phyloP scores from a whole-genome alignment of 2,888 invertebrate genomes.

The Adineta ricciae region DNA sequence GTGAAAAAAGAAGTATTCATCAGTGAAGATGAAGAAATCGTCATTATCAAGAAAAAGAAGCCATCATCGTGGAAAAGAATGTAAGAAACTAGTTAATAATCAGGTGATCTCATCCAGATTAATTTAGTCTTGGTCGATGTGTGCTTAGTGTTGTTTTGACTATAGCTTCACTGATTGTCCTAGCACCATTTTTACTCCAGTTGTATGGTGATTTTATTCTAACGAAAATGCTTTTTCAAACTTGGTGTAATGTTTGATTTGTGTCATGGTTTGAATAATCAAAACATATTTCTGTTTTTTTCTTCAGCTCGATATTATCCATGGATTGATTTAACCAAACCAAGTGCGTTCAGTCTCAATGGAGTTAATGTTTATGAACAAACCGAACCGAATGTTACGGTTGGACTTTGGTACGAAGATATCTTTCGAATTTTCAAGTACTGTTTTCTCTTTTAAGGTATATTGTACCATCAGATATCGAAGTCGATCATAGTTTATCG shows the following conservation, averaged over 20 bases:
- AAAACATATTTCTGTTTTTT: neutral
- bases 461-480: constrained; percentile 15
- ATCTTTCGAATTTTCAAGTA: too few species aligned
- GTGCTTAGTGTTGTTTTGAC: neutral
- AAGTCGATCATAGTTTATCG: constrained; percentile 17
- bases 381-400: constrained; percentile 16
- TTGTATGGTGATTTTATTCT: neutral
- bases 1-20: neutral
- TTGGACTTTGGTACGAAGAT: constrained; percentile 26
- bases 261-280: neutral
- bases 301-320: constrained; percentile 22
- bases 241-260: neutral
- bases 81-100: neutral
- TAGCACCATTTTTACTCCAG: neutral
- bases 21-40: neutral
- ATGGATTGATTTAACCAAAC: constrained; percentile 22
- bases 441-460: constrained; percentile 9
- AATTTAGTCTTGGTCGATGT: neutral
- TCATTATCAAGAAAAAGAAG: neutral
- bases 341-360: constrained; percentile 5
- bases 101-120: neutral
- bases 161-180: neutral
- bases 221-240: constrained; percentile 1
- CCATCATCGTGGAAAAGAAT: neutral
- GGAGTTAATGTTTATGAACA: constrained; percentile 24